Evolutionary conservation across 2,113 vertebrate species (phyloP).

Genomic region (Strix aluco): DNA sequence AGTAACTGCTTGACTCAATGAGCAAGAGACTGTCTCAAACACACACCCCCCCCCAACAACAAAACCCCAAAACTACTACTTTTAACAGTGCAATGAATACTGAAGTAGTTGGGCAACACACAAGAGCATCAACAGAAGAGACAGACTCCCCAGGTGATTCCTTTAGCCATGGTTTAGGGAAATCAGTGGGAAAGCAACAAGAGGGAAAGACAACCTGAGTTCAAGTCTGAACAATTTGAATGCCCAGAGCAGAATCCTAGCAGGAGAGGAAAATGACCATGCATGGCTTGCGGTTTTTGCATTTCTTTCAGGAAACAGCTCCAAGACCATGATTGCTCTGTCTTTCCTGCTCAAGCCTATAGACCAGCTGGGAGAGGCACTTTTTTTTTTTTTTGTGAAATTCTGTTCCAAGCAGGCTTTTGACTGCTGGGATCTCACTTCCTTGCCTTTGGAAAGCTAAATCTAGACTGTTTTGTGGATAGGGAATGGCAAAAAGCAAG

Average conservation of each 20-base stretch:
- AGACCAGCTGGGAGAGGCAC: background rate
- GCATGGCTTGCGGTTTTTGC: background rate
- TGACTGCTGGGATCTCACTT: background rate
- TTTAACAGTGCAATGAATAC: background rate
- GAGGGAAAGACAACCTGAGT: background rate
- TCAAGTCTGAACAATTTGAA: background rate
- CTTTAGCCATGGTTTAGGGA: background rate
- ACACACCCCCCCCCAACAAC: background rate
- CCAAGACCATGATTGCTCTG: fast-evolving
- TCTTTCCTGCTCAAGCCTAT: background rate
- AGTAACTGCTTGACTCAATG: background rate
- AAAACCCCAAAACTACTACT: background rate
- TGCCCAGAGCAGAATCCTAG: background rate
- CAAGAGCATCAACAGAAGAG: background rate
- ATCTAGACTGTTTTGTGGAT: background rate
- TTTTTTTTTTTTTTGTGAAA: background rate
- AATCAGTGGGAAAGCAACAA: background rate
- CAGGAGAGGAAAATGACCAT: fast-evolving
- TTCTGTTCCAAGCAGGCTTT: background rate
- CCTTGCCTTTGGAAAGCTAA: background rate
- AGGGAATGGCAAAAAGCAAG: background rate
- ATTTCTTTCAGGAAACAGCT: background rate
- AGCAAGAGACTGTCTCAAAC: background rate
- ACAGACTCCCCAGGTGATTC: fast-evolving
- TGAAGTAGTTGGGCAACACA: background rate